These are phyloP conservation scores for Scaptomyza cyrtandrae DNA, from an alignment of 2,888 invertebrate species.

Conservation along the genomic window DNA sequence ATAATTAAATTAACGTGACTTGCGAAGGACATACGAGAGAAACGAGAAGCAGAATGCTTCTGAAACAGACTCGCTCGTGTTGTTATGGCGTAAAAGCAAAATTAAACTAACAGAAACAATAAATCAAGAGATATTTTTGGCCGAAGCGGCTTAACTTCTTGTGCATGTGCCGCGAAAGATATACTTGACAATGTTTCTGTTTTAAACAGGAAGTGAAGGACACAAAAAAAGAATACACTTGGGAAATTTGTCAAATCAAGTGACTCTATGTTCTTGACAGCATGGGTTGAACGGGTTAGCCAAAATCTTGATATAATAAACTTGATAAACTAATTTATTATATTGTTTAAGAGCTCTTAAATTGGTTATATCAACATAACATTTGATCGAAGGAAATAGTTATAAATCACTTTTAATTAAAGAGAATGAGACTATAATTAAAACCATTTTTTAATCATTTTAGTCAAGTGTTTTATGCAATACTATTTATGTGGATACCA, in stretches of 20 bases:
- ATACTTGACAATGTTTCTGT: conserved; percentile 17
- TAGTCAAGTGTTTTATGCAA: no score
- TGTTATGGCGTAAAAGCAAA: conserved; percentile 45
- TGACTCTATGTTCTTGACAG: conserved; percentile 45
- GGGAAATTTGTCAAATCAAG: conserved; percentile 27
- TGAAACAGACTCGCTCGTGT: conserved; percentile 41
- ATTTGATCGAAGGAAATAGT: no score
- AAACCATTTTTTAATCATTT: no score
- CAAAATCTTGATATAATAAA: conserved; percentile 6
- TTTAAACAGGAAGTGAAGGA: background rate
- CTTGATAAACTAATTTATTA: conserved; percentile 12
- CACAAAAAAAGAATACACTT: background rate
- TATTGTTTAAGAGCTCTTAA: background rate
- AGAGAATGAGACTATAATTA: no score
- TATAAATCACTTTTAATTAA: background rate
- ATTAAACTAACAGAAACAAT: conserved; percentile 70
- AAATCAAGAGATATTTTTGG: conserved; percentile 65
- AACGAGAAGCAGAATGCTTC: conserved; percentile 1
- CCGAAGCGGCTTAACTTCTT: conserved; percentile 43
- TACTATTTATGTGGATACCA: no score
- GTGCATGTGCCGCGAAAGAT: conserved; percentile 22
- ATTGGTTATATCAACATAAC: background rate
- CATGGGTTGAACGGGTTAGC: conserved; percentile 25
- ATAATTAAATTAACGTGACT: conserved; percentile 62
- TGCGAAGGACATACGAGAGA: conserved; percentile 24